Conservation (phyloP, 2,797 vertebrate species). For the Luscinia luscinia region DNA sequence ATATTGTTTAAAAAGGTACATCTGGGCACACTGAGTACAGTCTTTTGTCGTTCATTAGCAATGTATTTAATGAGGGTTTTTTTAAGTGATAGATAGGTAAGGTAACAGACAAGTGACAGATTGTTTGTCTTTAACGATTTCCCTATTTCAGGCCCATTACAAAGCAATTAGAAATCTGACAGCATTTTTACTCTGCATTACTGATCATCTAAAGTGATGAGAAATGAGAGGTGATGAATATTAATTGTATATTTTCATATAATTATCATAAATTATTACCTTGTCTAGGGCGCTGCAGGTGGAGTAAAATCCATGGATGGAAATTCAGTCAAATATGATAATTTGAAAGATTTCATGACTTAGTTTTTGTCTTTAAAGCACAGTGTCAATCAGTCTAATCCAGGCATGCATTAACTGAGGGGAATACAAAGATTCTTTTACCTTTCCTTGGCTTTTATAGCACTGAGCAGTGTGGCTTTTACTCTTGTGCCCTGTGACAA, state of each 20-base stretch:
- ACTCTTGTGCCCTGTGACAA: not conserved
- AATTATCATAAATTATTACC: constrained; percentile 89
- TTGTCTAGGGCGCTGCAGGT: constrained; percentile 81
- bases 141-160: constrained; percentile 89
- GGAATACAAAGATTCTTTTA: not conserved
- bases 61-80: constrained; percentile 88
- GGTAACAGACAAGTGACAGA: constrained; percentile 88
- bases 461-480: not conserved
- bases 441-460: not conserved
- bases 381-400: constrained; percentile 47
- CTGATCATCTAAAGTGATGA: constrained; percentile 87
- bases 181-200: constrained; percentile 89
- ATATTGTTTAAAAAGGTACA: constrained; percentile 78
- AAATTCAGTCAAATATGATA: constrained; percentile 77
- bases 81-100: constrained; percentile 85
- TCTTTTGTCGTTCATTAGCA: constrained; percentile 90
- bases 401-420: not conserved
- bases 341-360: constrained; percentile 73
- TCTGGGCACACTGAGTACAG: constrained; percentile 76
- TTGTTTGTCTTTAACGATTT: constrained; percentile 92
- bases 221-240: constrained; percentile 87
- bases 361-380: constrained; percentile 48
- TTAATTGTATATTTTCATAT: constrained; percentile 88
- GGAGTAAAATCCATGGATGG: constrained; percentile 73
- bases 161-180: constrained; percentile 90